Conservation (phyloP, 2,113 vertebrate species). For the Archocentrus centrarchus region DNA sequence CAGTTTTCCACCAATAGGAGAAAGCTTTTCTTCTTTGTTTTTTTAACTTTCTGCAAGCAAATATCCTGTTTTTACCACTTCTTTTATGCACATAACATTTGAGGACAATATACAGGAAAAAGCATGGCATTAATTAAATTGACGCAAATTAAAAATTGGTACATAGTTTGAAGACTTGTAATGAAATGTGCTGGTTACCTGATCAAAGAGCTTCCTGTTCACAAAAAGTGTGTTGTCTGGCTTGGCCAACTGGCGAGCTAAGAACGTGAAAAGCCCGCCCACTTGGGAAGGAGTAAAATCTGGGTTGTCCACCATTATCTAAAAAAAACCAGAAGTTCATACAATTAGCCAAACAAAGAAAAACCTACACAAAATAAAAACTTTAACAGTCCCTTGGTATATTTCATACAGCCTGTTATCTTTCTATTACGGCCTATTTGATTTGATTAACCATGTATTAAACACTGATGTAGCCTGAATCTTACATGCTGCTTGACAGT, state of each 20-base stretch:
- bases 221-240: conserved; percentile 98
- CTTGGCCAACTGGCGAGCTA: conserved; percentile 95
- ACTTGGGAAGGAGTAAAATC: conserved; percentile 98
- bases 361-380: rapidly evolving
- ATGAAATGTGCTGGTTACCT: conserved; percentile 78
- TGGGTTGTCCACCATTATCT: conserved; percentile 99
- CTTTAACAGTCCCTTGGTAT: background rate
- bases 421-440: too few species aligned
- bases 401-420: background rate
- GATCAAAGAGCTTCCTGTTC: conserved; percentile 97
- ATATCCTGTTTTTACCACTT: too few species aligned
- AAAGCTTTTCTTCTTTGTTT: too few species aligned
- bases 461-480: too few species aligned
- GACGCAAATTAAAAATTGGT: too few species aligned
- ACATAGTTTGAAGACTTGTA: background rate
- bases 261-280: conserved; percentile 96
- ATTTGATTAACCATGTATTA: too few species aligned
- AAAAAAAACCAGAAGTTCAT: conserved; percentile 11
- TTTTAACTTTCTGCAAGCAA: too few species aligned
- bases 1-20: too few species aligned
- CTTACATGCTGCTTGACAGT: too few species aligned
- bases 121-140: too few species aligned
- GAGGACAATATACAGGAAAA: too few species aligned
- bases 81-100: too few species aligned
- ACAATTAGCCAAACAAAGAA: background rate